phyloP scores from a whole-genome alignment of 2,888 invertebrate species.

The Acanthosoma haemorrhoidale region DNA sequence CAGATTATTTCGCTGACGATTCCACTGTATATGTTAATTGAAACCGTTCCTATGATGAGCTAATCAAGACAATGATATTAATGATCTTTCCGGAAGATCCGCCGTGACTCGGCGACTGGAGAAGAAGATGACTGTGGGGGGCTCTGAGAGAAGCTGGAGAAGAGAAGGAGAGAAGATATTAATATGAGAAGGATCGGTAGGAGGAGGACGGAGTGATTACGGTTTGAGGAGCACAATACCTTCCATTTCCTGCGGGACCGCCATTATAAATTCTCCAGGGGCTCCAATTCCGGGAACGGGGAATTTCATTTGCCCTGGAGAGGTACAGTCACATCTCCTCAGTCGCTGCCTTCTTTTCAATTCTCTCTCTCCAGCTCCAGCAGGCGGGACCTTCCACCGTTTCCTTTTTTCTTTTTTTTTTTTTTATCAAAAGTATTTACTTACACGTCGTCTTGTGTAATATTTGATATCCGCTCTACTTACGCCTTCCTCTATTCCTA shows the following conservation, averaged over 20 bases:
- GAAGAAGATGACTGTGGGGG: neutral
- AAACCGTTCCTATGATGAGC: too few relatives aligned
- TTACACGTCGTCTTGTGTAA: neutral
- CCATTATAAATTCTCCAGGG: slow-evolving; percentile 30
- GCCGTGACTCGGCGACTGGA: too few relatives aligned
- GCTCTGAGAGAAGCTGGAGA: neutral
- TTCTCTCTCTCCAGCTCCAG: slow-evolving; percentile 8
- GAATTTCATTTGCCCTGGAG: slow-evolving; percentile 27
- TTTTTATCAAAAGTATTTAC: slow-evolving; percentile 14
- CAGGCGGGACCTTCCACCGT: neutral
- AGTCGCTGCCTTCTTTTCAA: slow-evolving; percentile 19
- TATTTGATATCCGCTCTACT: neutral
- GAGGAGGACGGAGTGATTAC: slow-evolving; percentile 21
- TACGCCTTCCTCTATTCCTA: neutral
- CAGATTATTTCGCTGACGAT: too few relatives aligned
- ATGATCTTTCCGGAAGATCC: too few relatives aligned
- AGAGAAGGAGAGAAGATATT: slow-evolving; percentile 19
- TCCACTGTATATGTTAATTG: too few relatives aligned
- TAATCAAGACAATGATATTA: too few relatives aligned
- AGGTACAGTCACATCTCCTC: slow-evolving; percentile 27
- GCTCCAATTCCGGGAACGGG: neutral
- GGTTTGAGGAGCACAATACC: slow-evolving; percentile 14
- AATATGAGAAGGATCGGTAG: slow-evolving; percentile 19
- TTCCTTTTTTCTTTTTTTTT: neutral
- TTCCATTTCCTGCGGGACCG: slow-evolving; percentile 23